A percentile compares a stretch with the other conserved stretches of the same genome.
Evolutionary conservation across 2,888 invertebrate species (phyloP).

Genomic region (Polietes domitor): DNA sequence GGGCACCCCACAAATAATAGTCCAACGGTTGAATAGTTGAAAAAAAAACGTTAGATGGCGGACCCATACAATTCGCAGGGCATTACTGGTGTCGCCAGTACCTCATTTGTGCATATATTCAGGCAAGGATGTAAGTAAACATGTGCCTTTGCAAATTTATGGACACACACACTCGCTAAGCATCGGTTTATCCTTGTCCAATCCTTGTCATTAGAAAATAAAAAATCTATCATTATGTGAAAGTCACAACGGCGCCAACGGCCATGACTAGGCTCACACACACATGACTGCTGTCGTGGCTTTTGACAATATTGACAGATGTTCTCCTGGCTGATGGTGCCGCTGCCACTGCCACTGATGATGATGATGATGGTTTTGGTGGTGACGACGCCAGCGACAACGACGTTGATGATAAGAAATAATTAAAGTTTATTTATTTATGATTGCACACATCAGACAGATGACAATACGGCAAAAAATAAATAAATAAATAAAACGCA

Average conservation of each 20-base stretch:
- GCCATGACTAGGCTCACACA: background rate
- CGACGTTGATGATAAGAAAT: slow-evolving; percentile 28
- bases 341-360: background rate
- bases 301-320: background rate
- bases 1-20: too few relatives aligned
- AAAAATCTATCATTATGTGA: slow-evolving; percentile 16
- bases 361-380: slow-evolving; percentile 33
- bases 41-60: too few relatives aligned
- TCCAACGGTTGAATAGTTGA: too few relatives aligned
- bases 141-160: background rate
- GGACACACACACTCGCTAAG: background rate
- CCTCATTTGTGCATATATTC: background rate
- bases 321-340: background rate
- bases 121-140: background rate
- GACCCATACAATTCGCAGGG: background rate
- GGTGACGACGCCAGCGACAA: too few relatives aligned
- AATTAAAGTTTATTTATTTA: slow-evolving; percentile 40
- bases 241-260: slow-evolving; percentile 9
- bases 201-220: slow-evolving; percentile 13
- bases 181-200: background rate
- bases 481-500: slow-evolving; percentile 32
- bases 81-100: background rate
- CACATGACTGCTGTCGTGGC: background rate
- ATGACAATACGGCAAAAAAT: slow-evolving; percentile 1
- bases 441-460: slow-evolving; percentile 25